Evolutionary conservation across 2,888 invertebrate genomes (phyloP), one percentile per base, ranked within the genome.

Genomic region (Machimus atricapillus): DNA sequence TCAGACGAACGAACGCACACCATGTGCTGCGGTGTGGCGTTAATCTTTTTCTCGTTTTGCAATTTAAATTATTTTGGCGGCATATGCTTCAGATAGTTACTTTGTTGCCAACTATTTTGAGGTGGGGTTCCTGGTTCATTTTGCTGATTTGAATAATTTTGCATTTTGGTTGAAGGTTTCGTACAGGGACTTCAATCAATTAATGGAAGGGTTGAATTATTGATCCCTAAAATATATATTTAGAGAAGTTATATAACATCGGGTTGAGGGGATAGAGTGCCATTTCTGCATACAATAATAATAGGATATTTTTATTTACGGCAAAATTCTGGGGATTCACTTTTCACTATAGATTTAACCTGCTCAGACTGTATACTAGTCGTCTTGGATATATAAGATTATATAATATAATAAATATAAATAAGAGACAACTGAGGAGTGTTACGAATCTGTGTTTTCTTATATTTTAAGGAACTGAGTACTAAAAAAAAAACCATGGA

Each of bases 61-160:
- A 82, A 82, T 82, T 82, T 82, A 82, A 82, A 82, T 82, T 79
- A 40, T 78, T 79, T 82, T 82, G 81, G 82, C 66, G 58, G 82
- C 82, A 82, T 82, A 66, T 82, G 82, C 37, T 58, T 2, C n/a
- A 9, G 37, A 82, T 82, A 82, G 82, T 82, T 82, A 82, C 52
- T 82, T 58, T 82, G 82, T 82, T 58, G 58, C 19, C 82, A 31
- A 66, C 27, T 52, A 34, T 66, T 23, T 9, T 7, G 66, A 66
- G 66, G 12, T 66, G 66, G 19, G 66, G 66, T 27, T 23, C 66
- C 27, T 27, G 27, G 56, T 27, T 82, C 37, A 82, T 82, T 66
- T 82, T 19, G 66, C 37, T 31, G 56, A 82, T 82, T 82, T 82
- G 82, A 82, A 82, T 82, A 82, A 82, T 82, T 34, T 66, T 66